These are phyloP conservation scores for Siphonodentalium dalli DNA, from an alignment of 2,888 invertebrate species.

Conservation along the genomic window DNA sequence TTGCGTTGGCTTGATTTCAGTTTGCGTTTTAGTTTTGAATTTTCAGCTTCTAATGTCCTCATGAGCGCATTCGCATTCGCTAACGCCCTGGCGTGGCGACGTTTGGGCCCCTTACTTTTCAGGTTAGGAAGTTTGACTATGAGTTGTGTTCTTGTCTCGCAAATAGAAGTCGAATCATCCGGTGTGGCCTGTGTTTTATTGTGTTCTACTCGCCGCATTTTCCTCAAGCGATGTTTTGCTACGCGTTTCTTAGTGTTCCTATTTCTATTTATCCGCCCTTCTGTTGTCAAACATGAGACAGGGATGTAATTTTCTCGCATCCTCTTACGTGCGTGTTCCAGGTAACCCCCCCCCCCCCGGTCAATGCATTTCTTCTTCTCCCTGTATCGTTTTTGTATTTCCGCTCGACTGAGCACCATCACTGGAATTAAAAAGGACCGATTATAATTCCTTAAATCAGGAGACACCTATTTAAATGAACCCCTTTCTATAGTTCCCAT, in stretches of 20 bases:
- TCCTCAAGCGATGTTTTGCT: background rate
- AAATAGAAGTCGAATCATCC: background rate
- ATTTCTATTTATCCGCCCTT: conserved; percentile 7
- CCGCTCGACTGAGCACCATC: no score
- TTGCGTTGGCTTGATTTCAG: conserved; percentile 4
- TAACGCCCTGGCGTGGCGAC: background rate
- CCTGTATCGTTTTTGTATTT: conserved; percentile 15
- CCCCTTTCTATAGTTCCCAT: no score
- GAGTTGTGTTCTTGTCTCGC: background rate
- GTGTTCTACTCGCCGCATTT: background rate
- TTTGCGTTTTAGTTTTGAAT: background rate
- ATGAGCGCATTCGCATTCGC: background rate
- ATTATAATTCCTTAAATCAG: no score
- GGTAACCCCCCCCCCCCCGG: background rate
- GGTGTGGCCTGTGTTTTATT: background rate
- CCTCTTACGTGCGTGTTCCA: conserved; percentile 11
- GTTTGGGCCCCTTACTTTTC: background rate
- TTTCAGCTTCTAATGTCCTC: background rate
- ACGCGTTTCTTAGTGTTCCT: conserved; percentile 4
- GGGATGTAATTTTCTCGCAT: conserved; percentile 2
- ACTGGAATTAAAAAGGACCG: no score
- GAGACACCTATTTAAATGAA: no score
- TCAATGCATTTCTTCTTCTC: conserved; percentile 9
- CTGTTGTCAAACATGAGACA: background rate
- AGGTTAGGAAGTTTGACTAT: background rate